Conservation (phyloP, 2,888 invertebrate genomes). For the Mesorhabditis spiculigera region DNA sequence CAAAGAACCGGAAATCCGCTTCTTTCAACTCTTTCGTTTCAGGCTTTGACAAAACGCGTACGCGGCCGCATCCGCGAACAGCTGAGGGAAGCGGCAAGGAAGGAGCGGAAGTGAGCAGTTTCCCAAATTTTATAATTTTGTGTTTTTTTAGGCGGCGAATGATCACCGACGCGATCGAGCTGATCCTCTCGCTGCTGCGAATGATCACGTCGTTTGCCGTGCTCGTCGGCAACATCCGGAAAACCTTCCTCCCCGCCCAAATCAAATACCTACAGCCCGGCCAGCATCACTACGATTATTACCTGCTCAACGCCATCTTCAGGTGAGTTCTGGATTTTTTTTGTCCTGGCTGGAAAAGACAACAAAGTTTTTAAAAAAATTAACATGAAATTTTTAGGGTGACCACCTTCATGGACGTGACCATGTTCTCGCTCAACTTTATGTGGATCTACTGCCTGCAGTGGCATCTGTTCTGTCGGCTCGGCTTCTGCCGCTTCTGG, state of each 20-base stretch:
- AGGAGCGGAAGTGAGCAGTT: conserved; percentile 39
- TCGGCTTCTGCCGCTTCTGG: conserved; percentile 29
- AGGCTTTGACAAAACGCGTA: conserved; percentile 29
- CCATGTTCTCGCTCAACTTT: conserved; percentile 52
- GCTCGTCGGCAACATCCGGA: conserved; percentile 44
- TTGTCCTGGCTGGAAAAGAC: not conserved
- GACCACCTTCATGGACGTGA: conserved; percentile 47
- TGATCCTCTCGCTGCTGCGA: conserved; percentile 48
- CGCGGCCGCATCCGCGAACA: conserved; percentile 37
- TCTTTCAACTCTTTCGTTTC: not conserved
- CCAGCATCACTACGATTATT: conserved; percentile 44
- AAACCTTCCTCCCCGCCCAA: conserved; percentile 50
- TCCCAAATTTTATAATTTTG: not conserved
- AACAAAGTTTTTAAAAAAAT: not conserved
- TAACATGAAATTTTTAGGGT: conserved; percentile 24
- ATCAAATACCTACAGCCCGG: conserved; percentile 42
- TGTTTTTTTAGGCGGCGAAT: conserved; percentile 36
- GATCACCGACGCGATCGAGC: conserved; percentile 52
- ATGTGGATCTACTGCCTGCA: conserved; percentile 48
- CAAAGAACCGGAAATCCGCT: too few relatives aligned
- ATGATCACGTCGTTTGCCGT: conserved; percentile 54
- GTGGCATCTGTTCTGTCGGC: conserved; percentile 50
- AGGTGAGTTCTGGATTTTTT: conserved; percentile 25
- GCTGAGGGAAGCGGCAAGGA: conserved; percentile 42
- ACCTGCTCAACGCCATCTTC: conserved; percentile 48